Percentiles rank a stretch among this genome's conserved stretches.
Conservation (phyloP, 2,113 vertebrate genomes). For the Progne subis region DNA sequence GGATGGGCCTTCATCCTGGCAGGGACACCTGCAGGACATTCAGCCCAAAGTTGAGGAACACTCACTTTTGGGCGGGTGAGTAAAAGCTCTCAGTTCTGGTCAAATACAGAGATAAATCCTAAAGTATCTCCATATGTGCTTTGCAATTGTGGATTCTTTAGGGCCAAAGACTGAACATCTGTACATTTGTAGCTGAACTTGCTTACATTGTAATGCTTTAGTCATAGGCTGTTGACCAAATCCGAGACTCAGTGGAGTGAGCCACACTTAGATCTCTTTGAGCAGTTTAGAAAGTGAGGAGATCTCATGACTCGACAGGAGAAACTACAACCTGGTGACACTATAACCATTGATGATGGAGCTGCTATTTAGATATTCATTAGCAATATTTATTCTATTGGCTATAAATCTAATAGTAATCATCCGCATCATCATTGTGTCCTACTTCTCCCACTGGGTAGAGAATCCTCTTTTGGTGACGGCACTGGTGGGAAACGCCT, state of each 20-base stretch:
- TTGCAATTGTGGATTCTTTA: neutral
- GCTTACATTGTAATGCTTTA: neutral
- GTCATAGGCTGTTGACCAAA: neutral
- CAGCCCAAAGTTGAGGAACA: neutral
- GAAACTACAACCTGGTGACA: accelerated
- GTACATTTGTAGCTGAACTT: neutral
- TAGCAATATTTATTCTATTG: neutral
- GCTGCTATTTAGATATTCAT: neutral
- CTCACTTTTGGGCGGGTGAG: neutral
- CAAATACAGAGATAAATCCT: neutral
- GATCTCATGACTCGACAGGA: neutral
- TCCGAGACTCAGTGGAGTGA: neutral
- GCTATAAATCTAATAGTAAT: neutral
- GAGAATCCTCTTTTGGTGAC: neutral
- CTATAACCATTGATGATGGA: neutral
- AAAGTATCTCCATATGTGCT: neutral
- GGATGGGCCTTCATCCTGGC: neutral
- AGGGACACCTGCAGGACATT: neutral
- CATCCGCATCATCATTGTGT: neutral
- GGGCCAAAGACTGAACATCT: neutral
- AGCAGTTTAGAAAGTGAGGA: neutral
- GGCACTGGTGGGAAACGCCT: neutral
- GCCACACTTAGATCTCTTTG: neutral
- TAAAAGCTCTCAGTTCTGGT: neutral
- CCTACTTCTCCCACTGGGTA: neutral